Evolutionary conservation across 1,140 invertebrate species (phyloP), one percentile per base, ranked within the genome.

Genomic region (Mylabris phalerata): DNA sequence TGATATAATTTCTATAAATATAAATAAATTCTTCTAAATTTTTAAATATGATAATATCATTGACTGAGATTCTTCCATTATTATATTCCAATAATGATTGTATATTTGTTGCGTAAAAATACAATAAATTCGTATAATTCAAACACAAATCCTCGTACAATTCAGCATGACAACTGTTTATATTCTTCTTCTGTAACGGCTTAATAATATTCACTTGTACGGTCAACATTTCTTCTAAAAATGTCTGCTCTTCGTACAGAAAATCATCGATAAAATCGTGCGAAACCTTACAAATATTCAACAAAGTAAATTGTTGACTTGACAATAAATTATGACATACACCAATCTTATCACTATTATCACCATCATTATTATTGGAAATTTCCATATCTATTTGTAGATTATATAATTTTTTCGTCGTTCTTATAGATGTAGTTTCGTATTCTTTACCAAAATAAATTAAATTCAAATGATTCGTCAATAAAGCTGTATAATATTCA

Each of bases 1-100:
- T 79, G 44, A 88, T 81, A 77, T 91, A 93, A 64, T 80, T 80
- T 67, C 82, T 83, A 68, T 89, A 91, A 38, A 88, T 77, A 60
- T 79, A 78, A 59, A 88, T 81, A 74, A 82, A 85, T 71, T 90
- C 85, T 50, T 87, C 84, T 71, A 84, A 80, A 73, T 86, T 82
- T 67, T 81, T 80, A 59, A 91, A 78, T 57, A 90, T 77, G 6
- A 81, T 75, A 59, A 89, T 79, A 73, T 86, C 81, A 67, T 81
- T 80, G 9, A 84, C 79, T 40, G 80, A 78, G 67, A 81, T 81
- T 57, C 83, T 77, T 57, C 77, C 78, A 55, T 87, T 82, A 56
- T 80, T 82, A 70, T 81, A 85, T 65, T 82, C 80, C 75, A 80
- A 82, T 59, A 85, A 78, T 59, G 82, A 83, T 51, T 81, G 75